Base-by-base conservation (phyloP, 2,888 invertebrate species). In the Corbicula japonica region DNA sequence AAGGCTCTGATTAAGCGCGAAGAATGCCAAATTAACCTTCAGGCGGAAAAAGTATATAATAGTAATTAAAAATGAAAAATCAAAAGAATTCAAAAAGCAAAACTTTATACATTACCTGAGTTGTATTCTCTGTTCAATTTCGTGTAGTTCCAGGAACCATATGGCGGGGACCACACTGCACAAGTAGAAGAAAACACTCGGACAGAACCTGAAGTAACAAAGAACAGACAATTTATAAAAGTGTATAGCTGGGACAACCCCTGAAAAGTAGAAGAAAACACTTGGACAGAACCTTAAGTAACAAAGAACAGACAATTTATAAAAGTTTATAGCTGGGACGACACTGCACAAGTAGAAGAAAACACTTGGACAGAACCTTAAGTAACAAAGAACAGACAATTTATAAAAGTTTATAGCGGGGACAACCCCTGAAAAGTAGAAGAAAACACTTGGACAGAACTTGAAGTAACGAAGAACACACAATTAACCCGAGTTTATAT, bases 391-490 rank as follows among this genome's bases (percentile, higher is more conserved):
- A n/a, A n/a, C n/a, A n/a, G n/a, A n/a, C n/a, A n/a, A n/a, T n/a
- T n/a, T n/a, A n/a, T n/a, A n/a, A n/a, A n/a, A n/a, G n/a, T n/a
- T n/a, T 92, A 98, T 98, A 1, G 98, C 97, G 0, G 98, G 98
- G 0, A 98, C 98, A 63, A 97, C 96, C 89, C 97, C 96, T 6
- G 96, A 95, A 74, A 98, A 94, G 93, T 98, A 98, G 69, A 98
- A 95, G 94, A 98, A 97, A 0, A 98, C 98, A 0, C 97, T 97
- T 0, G 98, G 98, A 85, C 98, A 98, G 94, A 98, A 98, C 98
- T 98, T 98, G 74, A 58, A 83, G n/a, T n/a, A n/a, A n/a, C n/a
- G n/a, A n/a, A n/a, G n/a, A n/a, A n/a, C n/a, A n/a, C n/a, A n/a
- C n/a, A n/a, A n/a, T n/a, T n/a, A n/a, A n/a, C n/a, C n/a, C n/a